Evolutionary conservation across 2,888 invertebrate genomes (phyloP), one percentile per base, ranked within the genome.

Genomic region (Muscina levida): DNA sequence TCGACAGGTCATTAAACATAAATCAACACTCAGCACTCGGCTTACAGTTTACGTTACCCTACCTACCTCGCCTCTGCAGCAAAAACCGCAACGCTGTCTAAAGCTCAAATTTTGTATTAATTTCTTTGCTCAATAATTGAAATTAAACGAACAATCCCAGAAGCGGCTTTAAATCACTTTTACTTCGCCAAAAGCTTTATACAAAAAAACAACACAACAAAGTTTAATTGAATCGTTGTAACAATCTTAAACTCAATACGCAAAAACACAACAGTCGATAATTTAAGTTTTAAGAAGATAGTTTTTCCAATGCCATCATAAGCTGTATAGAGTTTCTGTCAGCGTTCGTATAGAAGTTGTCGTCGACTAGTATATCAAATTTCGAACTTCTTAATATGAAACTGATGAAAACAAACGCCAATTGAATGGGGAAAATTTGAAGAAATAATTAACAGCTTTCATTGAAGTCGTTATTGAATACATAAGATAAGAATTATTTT

Each of bases 371-470:
- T 31, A 31, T n/a, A 17, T 53, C 22, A 53, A 57, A 17, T 15
- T 57, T 24, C 15, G 57, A n/a, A 31, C 57, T 24, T 56, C n/a
- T 31, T 57, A 57, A 56, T 2, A 56, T 56, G n/a, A 46, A 46
- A 26, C 56, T 10, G 56, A 56, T 56, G 24, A 26, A 26, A 31
- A 57, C 15, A 57, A 1, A 51, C 17, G 10, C 51, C 51, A 31
- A 17, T 2, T 26, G 56, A 22, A 57, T 31, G 57, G 37, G 15
- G n/a, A 6, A 57, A 26, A 57, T 3, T 5, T 2, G 8, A 4
- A 31, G 37, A 57, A 37, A 57, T 57, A 57, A 57, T 57, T 57
- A 57, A 57, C 31, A 31, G 26, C 31, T 57, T 37, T 57, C 57
- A 1, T 31, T 31, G 57, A 37, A 37, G 8, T 15, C 37, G 31